These are phyloP conservation scores for Pomatorhinus ruficollis DNA, from an alignment of 2,113 vertebrate species.

Conservation along the genomic window DNA sequence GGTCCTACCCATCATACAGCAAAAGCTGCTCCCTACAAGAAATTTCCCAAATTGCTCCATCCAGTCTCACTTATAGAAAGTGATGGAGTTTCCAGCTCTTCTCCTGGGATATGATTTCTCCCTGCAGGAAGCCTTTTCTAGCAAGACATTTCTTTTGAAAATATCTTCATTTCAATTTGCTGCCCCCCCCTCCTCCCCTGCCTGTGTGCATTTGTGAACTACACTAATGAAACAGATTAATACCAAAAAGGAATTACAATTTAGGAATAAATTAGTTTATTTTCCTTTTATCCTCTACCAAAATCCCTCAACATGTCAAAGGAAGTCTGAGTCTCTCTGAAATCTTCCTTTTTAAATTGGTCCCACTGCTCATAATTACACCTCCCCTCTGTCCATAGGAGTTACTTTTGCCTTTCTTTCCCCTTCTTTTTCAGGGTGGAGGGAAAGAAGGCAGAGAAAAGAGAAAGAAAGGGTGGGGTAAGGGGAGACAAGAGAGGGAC, in stretches of 20 bases:
- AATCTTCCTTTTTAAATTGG: slow-evolving; percentile 49
- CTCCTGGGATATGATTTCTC: slow-evolving; percentile 21
- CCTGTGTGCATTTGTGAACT: not conserved
- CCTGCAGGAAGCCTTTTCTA: not conserved
- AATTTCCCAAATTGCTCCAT: not conserved
- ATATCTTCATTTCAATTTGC: not conserved
- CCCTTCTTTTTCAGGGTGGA: not conserved
- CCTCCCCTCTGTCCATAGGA: not conserved
- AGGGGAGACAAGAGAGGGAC: not conserved
- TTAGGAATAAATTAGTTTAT: slow-evolving; percentile 44
- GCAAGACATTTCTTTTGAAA: not conserved
- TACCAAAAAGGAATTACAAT: slow-evolving; percentile 21
- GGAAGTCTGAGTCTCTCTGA: not conserved
- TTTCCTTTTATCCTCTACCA: slow-evolving; percentile 41
- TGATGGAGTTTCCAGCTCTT: not conserved
- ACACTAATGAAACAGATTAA: slow-evolving; percentile 39
- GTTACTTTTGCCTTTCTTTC: not conserved
- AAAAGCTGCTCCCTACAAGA: not conserved
- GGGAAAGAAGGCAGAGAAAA: not conserved
- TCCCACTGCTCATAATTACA: slow-evolving; percentile 61
- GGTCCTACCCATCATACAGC: not conserved
- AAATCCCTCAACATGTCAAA: not conserved
- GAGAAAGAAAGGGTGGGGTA: not conserved
- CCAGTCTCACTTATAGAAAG: not conserved
- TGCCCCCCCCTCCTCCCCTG: not conserved